A percentile compares a stretch with the other conserved stretches of the same genome.
Evolutionary conservation across 2,888 invertebrate species (phyloP).

Genomic region (Escarpia spicata): DNA sequence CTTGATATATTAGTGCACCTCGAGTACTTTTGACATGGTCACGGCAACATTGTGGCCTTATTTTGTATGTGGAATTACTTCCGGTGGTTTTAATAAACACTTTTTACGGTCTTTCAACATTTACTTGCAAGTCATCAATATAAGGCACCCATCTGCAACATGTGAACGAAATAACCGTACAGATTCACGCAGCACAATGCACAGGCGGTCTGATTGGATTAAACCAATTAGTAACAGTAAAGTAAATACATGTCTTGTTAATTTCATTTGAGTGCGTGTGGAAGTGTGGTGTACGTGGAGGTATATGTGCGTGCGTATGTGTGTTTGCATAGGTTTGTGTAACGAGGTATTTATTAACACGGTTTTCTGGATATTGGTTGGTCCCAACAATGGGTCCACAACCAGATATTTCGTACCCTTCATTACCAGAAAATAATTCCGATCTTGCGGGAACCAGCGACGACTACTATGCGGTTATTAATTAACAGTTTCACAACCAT

Average conservation of each 20-base stretch:
- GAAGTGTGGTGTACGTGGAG: not conserved
- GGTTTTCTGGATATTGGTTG: not conserved
- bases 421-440: not conserved
- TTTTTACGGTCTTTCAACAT: not conserved
- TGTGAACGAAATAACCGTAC: not conserved
- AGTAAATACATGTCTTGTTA: not conserved
- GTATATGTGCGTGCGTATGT: not conserved
- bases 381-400: not conserved
- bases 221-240: not conserved
- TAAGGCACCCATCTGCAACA: not conserved
- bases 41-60: not conserved
- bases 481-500: too few relatives aligned
- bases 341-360: too few relatives aligned
- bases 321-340: not conserved
- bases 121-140: not conserved
- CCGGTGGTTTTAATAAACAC: not conserved
- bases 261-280: not conserved
- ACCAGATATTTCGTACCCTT: too few relatives aligned
- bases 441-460: not conserved
- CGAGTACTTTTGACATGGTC: not conserved
- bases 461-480: not conserved
- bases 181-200: not conserved
- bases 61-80: slow-evolving; percentile 4
- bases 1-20: not conserved
- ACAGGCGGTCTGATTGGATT: not conserved